Evolutionary conservation across 1,140 invertebrate species (phyloP), one percentile per base, ranked within the genome.

Genomic region (Plectrocnemia conspersa): DNA sequence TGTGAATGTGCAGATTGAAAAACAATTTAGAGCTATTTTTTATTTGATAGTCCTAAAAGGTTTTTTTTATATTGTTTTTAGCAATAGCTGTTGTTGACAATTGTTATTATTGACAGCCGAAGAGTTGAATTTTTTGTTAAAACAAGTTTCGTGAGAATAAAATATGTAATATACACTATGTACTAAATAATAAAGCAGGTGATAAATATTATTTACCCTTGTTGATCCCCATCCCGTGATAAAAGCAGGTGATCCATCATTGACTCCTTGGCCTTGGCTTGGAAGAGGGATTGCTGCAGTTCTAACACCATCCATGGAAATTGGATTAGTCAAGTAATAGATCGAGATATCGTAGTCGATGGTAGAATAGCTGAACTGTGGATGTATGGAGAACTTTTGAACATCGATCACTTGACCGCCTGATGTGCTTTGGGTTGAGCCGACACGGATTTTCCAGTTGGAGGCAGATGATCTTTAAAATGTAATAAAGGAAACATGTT

Each of bases 151-250:
- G n/a, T n/a, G n/a, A n/a, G n/a, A n/a, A n/a, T n/a, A n/a, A n/a
- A n/a, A n/a, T n/a, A n/a, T n/a, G n/a, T n/a, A n/a, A n/a, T n/a
- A n/a, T n/a, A n/a, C n/a, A n/a, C n/a, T n/a, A n/a, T n/a, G n/a
- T n/a, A n/a, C n/a, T n/a, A n/a, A n/a, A n/a, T n/a, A n/a, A n/a
- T n/a, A n/a, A n/a, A n/a, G n/a, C n/a, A 9, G 27, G 27, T 29
- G 27, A 29, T 9, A 22, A n/a, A n/a, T n/a, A n/a, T n/a, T n/a
- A 24, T 21, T 24, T 38, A 54, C 53, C 21, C 25, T 38, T 13
- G 53, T 55, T 27, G 53, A 55, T 18, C 54, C 54, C 54, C 54
- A 56, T 49, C 54, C 54, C 19, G 35, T 56, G 15, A 49, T 22
- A 16, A 56, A 21, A 13, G 45, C 54, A 2, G 23, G 22, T 21